Base-by-base conservation (phyloP, 2,797 vertebrate species). In the Hoplostethus mediterraneus region DNA sequence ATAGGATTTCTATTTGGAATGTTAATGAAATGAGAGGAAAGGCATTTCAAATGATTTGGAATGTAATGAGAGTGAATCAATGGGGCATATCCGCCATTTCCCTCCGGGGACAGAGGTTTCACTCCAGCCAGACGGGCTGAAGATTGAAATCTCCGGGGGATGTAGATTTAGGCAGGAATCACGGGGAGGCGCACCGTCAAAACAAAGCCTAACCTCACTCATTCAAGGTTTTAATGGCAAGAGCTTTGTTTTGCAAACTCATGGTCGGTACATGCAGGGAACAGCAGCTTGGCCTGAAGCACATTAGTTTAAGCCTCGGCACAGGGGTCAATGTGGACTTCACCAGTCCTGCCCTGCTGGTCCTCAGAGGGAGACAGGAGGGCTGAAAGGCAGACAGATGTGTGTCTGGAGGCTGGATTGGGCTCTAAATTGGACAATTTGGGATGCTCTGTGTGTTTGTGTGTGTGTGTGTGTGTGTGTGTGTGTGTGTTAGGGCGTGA, bases 241-340 rank as follows among this genome's bases (percentile, higher is more conserved):
- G 44, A 49, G 7, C 30, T 45, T 49, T 48, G 3, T 36, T 53
- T 40, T 63, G 60, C 60, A 30, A 53, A 57, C 44, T 63, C 60
- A 49, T 57, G 14, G 21, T 17, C 28, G 44, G 48, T n/a, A 21
- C 7, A 0, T 17, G 51, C 52, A 38, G 45, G 59, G 42, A 55
- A 66, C 38, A 40, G 48, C 30, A 49, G 21, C 33, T 56, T 40
- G 47, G 17, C 57, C 13, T 25, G 53, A 57, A 17, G 30, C 25
- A 49, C 48, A 17, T 48, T 58, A 64, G 57, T 75, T 72, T 80
- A 48, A 67, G 75, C 28, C 63, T 6, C 3, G 28, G 54, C 31
- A n/a, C 48, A 30, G 33, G 48, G 62, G 45, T 69, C 58, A 57
- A 44, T 21, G 33, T 59, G 16, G 36, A 63, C 42, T n/a, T 38